Conservation (phyloP, 2,113 vertebrate species). For the Cathartes aura region DNA sequence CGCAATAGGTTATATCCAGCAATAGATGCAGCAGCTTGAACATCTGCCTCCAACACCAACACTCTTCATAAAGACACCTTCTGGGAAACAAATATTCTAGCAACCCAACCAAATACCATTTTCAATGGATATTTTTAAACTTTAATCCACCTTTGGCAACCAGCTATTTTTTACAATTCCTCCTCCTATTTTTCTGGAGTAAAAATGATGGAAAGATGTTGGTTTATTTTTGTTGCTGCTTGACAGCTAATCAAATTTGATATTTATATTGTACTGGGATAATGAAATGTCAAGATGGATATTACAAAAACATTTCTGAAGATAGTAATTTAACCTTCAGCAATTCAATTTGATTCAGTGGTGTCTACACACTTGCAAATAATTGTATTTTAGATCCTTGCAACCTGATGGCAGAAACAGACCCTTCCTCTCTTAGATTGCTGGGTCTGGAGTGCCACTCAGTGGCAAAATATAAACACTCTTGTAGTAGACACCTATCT, state of each 20-base stretch:
- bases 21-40: background rate
- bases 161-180: background rate
- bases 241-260: constrained; percentile 20
- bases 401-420: background rate
- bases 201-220: background rate
- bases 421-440: background rate
- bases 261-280: constrained; percentile 24
- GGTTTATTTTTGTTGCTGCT: background rate
- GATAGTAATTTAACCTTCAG: constrained; percentile 41
- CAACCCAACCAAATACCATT: background rate
- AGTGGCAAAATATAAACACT: background rate
- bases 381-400: background rate
- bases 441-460: constrained; percentile 7
- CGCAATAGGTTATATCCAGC: background rate
- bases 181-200: background rate
- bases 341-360: background rate
- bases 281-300: constrained; percentile 36
- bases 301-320: constrained; percentile 25
- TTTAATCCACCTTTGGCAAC: background rate
- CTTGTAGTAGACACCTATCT: background rate
- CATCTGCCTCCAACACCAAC: background rate
- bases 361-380: background rate
- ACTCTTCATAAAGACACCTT: background rate
- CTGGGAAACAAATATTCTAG: background rate
- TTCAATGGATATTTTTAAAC: background rate